Percentiles rank a stretch among this genome's conserved stretches.
Conservation (phyloP, 2,797 vertebrate genomes). For the Synanceia verrucosa region DNA sequence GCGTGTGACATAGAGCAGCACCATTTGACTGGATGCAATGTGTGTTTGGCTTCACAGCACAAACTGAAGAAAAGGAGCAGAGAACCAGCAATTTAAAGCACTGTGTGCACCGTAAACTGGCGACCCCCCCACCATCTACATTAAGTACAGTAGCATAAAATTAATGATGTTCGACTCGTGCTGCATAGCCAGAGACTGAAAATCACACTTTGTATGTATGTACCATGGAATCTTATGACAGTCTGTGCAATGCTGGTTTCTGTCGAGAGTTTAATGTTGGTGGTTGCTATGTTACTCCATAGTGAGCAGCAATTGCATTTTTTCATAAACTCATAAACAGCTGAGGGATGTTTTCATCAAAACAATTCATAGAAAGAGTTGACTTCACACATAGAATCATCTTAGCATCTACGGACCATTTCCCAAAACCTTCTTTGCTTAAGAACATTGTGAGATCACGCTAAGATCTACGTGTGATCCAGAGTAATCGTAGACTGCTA, state of each 20-base stretch:
- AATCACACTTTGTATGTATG: not conserved
- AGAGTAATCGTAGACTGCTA: no score
- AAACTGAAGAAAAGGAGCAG: slow-evolving; percentile 30
- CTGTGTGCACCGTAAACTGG: slow-evolving; percentile 11
- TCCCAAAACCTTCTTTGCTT: no score
- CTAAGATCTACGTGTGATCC: no score
- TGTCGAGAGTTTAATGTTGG: not conserved
- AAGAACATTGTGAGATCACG: no score
- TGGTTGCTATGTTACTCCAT: not conserved
- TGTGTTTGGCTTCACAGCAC: slow-evolving; percentile 36
- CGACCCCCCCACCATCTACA: not conserved
- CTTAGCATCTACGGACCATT: no score
- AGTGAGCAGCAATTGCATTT: not conserved
- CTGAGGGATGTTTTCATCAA: not conserved
- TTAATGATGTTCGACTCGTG: slow-evolving; percentile 17
- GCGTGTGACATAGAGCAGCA: slow-evolving; percentile 40
- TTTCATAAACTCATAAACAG: not conserved
- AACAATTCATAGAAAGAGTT: not conserved
- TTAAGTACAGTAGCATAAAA: slow-evolving; percentile 14
- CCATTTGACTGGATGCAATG: slow-evolving; percentile 50
- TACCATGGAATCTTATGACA: not conserved
- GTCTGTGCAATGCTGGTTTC: not conserved
- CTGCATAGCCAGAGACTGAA: not conserved
- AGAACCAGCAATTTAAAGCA: slow-evolving; percentile 25
- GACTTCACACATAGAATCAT: no score